A percentile compares a stretch with the other conserved stretches of the same genome.
Conservation (phyloP, 2,113 vertebrate species). For the Orientallactaga bullata region DNA sequence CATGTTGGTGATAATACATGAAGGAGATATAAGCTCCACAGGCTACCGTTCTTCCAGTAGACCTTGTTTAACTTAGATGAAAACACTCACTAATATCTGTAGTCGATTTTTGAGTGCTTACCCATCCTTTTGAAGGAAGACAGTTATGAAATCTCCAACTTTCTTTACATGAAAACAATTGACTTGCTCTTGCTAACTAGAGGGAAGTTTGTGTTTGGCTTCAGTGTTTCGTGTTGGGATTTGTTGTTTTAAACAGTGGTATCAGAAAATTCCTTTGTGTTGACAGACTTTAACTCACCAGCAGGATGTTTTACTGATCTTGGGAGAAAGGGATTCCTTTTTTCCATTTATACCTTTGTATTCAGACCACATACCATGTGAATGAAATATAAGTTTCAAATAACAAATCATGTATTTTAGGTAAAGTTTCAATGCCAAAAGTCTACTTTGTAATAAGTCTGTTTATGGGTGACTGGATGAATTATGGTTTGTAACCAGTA, state of each 20-base stretch:
- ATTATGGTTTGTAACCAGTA: too few species aligned
- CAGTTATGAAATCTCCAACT: background rate
- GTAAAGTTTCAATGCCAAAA: background rate
- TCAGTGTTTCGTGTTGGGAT: conserved; percentile 23
- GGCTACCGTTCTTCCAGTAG: too few species aligned
- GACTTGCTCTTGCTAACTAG: background rate
- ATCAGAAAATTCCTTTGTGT: conserved; percentile 16
- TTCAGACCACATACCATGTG: conserved; percentile 23
- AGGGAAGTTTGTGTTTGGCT: background rate
- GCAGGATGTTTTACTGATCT: conserved; percentile 22
- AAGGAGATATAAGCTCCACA: background rate
- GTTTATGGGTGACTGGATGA: background rate
- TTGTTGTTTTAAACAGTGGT: conserved; percentile 7
- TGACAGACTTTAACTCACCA: conserved; percentile 26
- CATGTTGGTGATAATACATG: background rate
- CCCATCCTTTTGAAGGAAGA: background rate
- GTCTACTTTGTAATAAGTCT: background rate
- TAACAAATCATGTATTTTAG: background rate
- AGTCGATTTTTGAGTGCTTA: background rate
- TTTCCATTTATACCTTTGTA: conserved; percentile 25
- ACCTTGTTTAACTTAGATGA: background rate
- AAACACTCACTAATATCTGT: background rate
- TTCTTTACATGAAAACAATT: background rate
- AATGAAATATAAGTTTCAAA: conserved; percentile 10
- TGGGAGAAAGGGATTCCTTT: background rate